Evolutionary conservation across 2,113 vertebrate genomes (phyloP).

Genomic region (Dasyurus viverrinus): DNA sequence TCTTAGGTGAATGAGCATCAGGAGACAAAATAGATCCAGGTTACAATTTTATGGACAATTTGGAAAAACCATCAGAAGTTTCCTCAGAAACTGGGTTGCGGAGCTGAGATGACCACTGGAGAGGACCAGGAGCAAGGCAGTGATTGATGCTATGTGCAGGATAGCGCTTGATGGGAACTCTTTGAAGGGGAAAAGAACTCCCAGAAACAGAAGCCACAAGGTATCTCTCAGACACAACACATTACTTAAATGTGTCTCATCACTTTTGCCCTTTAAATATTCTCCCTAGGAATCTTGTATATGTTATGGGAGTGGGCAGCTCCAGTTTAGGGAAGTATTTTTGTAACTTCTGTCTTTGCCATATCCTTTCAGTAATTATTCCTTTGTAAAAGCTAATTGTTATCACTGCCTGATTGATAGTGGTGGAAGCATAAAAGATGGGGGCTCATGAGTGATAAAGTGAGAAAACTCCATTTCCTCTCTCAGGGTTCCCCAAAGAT

Average conservation of each 20-base stretch:
- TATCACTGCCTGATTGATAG: neutral
- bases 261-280: neutral
- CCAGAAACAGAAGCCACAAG: neutral
- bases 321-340: neutral
- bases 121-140: neutral
- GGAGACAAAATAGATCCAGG: neutral
- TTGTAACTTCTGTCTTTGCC: neutral
- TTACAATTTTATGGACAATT: neutral
- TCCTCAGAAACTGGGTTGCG: neutral
- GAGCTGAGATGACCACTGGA: neutral
- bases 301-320: neutral
- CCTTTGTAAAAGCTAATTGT: neutral
- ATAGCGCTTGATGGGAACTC: neutral
- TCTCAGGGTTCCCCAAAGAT: neutral
- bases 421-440: neutral
- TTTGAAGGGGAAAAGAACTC: too few relatives aligned
- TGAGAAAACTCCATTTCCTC: neutral
- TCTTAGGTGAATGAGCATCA: neutral
- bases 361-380: neutral
- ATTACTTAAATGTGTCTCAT: neutral
- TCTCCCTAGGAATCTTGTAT: neutral
- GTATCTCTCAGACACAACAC: neutral
- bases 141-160: neutral
- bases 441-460: neutral
- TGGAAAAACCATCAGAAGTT: neutral